Evolutionary conservation across 2,888 invertebrate species (phyloP).

Genomic region (Acronicta alni): DNA sequence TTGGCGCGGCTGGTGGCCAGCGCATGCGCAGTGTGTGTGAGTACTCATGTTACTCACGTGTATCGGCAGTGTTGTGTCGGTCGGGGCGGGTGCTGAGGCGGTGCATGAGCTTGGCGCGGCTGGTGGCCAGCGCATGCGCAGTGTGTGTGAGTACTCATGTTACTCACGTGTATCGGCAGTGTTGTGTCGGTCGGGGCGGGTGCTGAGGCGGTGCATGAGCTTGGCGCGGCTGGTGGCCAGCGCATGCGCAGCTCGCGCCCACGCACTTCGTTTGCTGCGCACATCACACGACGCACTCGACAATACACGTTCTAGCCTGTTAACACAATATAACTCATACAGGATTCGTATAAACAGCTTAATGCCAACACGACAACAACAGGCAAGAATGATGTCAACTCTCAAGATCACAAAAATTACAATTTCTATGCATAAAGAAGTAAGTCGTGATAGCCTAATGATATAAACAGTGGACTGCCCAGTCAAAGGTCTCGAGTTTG

Average conservation of each 20-base stretch:
- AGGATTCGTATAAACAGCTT: too few relatives aligned
- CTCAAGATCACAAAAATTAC: too few relatives aligned
- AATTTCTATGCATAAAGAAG: too few relatives aligned
- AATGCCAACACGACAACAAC: too few relatives aligned
- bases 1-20: too few relatives aligned
- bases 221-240: conserved; percentile 61
- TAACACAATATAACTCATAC: neutral
- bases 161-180: conserved; percentile 6
- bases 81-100: conserved; percentile 21
- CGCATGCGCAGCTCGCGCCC: conserved; percentile 67
- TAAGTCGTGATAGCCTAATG: too few relatives aligned
- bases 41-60: neutral
- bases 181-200: conserved; percentile 4
- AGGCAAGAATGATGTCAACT: too few relatives aligned
- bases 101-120: conserved; percentile 63
- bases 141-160: neutral
- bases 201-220: conserved; percentile 56
- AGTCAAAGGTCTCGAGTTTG: too few relatives aligned
- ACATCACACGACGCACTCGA: conserved; percentile 28
- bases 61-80: conserved; percentile 1
- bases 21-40: too few relatives aligned
- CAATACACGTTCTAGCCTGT: conserved; percentile 68
- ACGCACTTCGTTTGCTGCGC: conserved; percentile 58
- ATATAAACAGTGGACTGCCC: too few relatives aligned
- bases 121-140: conserved; percentile 41